A percentile compares a stretch with the other conserved stretches of the same genome.
Conservation (phyloP, 1,140 invertebrate species). For the Agraylea sexmaculata region DNA sequence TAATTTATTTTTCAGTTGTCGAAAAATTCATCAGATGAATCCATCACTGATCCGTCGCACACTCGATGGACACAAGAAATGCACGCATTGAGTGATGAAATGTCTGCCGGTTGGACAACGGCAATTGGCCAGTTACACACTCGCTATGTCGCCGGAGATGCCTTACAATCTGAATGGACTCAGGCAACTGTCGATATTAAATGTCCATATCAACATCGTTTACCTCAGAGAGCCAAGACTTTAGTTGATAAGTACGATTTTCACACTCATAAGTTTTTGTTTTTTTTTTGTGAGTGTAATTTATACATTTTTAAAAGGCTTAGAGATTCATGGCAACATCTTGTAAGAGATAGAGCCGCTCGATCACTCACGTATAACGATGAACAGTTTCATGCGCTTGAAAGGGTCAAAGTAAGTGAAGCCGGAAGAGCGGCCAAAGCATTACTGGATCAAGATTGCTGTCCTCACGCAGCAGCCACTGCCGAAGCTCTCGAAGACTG, state of each 20-base stretch:
- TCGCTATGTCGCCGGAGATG: slow-evolving; percentile 41
- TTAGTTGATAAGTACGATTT: slow-evolving; percentile 55
- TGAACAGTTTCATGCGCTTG: slow-evolving; percentile 85
- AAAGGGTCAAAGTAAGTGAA: slow-evolving; percentile 63
- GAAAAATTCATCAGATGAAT: slow-evolving; percentile 10
- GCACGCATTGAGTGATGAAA: slow-evolving; percentile 24
- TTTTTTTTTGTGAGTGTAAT: background rate
- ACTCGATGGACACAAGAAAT: slow-evolving; percentile 22
- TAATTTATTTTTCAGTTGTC: slow-evolving; percentile 2
- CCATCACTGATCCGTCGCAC: slow-evolving; percentile 18
- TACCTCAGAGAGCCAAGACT: slow-evolving; percentile 58
- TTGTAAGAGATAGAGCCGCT: slow-evolving; percentile 75
- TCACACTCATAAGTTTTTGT: slow-evolving; percentile 7
- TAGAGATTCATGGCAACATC: slow-evolving; percentile 84
- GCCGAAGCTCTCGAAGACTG: slow-evolving; percentile 67
- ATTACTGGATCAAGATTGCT: slow-evolving; percentile 52
- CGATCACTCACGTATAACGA: slow-evolving; percentile 79
- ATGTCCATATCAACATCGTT: slow-evolving; percentile 52
- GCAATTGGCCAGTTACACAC: slow-evolving; percentile 23
- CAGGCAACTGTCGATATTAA: slow-evolving; percentile 51
- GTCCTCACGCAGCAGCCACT: slow-evolving; percentile 50
- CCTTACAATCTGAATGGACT: slow-evolving; percentile 59
- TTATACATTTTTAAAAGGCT: slow-evolving; percentile 45
- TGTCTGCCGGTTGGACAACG: slow-evolving; percentile 23
- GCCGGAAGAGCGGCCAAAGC: slow-evolving; percentile 55